A percentile compares a stretch with the other conserved stretches of the same genome.
Evolutionary conservation across 2,113 vertebrate species (phyloP).

Genomic region (Felis catus): F.catus_Fca126_mat1.0 CM031420.1:82606501-82607000

Average conservation of each 20-base stretch:
- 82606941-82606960: background rate
- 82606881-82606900: background rate
- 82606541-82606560: background rate
- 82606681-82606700: background rate
- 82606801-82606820: background rate
- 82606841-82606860: background rate
- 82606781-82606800: background rate
- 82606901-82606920: background rate
- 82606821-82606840: background rate
- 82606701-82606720: background rate
- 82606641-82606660: background rate
- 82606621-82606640: background rate
- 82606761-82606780: background rate
- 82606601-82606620: background rate
- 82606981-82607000: background rate
- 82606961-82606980: background rate
- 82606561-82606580: background rate
- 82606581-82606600: background rate
- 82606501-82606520: background rate
- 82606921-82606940: background rate
- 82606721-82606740: background rate
- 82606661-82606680: background rate
- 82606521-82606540: background rate
- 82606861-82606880: background rate
- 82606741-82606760: constrained; percentile 28